Conservation (phyloP, 64 coral and sea anemone species). For the Montipora foliosa region DNA sequence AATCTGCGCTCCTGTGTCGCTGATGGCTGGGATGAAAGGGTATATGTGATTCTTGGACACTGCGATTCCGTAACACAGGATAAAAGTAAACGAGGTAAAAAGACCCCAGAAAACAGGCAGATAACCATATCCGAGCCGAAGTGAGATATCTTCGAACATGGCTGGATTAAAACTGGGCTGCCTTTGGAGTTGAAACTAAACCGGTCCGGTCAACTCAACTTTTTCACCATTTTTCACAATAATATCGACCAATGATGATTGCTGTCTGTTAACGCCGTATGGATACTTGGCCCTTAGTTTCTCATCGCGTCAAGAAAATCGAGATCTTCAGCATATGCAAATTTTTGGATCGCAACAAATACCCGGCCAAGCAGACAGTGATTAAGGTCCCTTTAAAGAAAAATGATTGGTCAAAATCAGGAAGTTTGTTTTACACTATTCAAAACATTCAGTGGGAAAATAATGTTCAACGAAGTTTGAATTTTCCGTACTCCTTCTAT, state of each 20-base stretch:
- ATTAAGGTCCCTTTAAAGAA: not conserved
- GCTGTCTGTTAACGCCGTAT: not conserved
- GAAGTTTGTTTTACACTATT: not conserved
- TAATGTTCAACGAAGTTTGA: not conserved
- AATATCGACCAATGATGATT: not conserved
- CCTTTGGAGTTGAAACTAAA: not conserved
- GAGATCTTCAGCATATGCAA: slow-evolving; percentile 9
- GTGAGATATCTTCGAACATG: slow-evolving; percentile 66
- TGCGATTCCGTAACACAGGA: slow-evolving; percentile 82
- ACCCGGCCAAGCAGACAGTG: not conserved
- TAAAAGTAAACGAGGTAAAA: slow-evolving; percentile 88
- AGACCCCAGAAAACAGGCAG: slow-evolving; percentile 83
- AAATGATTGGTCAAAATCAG: slow-evolving; percentile 11
- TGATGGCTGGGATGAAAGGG: slow-evolving; percentile 88
- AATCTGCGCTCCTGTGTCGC: slow-evolving; percentile 89
- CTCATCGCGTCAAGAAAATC: not conserved
- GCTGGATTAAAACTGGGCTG: slow-evolving; percentile 20
- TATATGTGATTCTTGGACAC: slow-evolving; percentile 85
- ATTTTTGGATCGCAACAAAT: slow-evolving; percentile 17
- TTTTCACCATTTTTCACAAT: not conserved
- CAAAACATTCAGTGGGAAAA: not conserved
- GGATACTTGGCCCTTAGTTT: not conserved
- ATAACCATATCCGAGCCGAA: slow-evolving; percentile 72
- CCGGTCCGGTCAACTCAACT: not conserved
- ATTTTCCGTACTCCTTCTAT: not conserved